These are phyloP conservation scores for Cancer borealis DNA, from an alignment of 2,888 invertebrate genomes.

Conservation along the genomic window DNA sequence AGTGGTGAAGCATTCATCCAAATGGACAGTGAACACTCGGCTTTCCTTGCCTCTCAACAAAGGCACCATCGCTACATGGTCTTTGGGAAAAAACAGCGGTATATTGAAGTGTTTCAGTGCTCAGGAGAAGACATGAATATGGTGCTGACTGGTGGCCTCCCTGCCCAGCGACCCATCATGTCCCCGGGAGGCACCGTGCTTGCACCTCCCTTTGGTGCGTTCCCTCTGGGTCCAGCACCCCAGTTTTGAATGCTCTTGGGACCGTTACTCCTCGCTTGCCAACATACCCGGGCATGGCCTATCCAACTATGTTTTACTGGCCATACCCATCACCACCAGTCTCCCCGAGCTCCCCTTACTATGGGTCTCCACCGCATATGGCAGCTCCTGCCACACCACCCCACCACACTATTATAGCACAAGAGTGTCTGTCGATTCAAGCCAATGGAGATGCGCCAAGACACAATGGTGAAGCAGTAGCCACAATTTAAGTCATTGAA, in stretches of 20 bases:
- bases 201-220: slow-evolving; percentile 71
- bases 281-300: slow-evolving; percentile 73
- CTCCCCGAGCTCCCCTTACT: slow-evolving; percentile 76
- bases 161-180: slow-evolving; percentile 79
- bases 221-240: slow-evolving; percentile 73
- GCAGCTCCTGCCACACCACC: slow-evolving; percentile 72
- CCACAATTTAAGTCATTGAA: slow-evolving; percentile 70
- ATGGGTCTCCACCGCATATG: slow-evolving; percentile 73
- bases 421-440: slow-evolving; percentile 74
- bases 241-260: slow-evolving; percentile 69
- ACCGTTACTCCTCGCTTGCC: slow-evolving; percentile 70
- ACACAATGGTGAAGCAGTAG: slow-evolving; percentile 76
- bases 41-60: slow-evolving; percentile 92
- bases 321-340: slow-evolving; percentile 75
- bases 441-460: slow-evolving; percentile 69
- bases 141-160: slow-evolving; percentile 93
- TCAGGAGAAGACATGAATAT: slow-evolving; percentile 99
- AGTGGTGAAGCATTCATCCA: slow-evolving; percentile 99
- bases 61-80: slow-evolving; percentile 98
- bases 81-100: slow-evolving; percentile 96
- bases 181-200: slow-evolving; percentile 78
- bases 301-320: slow-evolving; percentile 76
- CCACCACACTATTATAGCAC: slow-evolving; percentile 75
- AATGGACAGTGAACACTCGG: slow-evolving; percentile 97
- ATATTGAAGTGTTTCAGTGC: slow-evolving; percentile 99